phyloP scores from a whole-genome alignment of 1,140 invertebrate genomes.

The Eubasilissa regina region DNA sequence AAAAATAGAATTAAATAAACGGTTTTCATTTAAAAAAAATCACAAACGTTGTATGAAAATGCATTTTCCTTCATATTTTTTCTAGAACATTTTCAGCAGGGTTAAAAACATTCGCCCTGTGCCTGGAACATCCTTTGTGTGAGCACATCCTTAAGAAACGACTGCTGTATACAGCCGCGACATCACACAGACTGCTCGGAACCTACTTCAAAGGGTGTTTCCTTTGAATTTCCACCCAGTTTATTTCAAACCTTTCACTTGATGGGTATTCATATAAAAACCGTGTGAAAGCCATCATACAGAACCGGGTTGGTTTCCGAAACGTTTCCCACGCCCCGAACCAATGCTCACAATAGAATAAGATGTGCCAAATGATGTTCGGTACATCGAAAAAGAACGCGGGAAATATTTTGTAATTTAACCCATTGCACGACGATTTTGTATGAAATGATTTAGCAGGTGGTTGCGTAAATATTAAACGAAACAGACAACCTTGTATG shows the following conservation, averaged over 20 bases:
- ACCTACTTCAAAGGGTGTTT: conserved; percentile 30
- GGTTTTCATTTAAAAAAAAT: too few species aligned
- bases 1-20: too few species aligned
- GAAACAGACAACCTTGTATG: neutral
- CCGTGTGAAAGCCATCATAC: conserved; percentile 18
- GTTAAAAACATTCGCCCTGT: neutral
- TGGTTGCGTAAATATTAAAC: neutral
- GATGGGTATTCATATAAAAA: conserved; percentile 25
- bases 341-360: neutral
- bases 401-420: neutral
- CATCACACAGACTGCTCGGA: neutral
- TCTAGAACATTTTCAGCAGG: too few species aligned
- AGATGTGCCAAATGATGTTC: neutral
- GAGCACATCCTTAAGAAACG: neutral
- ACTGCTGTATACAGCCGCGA: neutral
- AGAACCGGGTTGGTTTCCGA: neutral
- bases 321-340: neutral
- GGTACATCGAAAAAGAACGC: neutral
- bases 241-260: conserved; percentile 14
- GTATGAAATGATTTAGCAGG: conserved; percentile 8
- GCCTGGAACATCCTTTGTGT: neutral
- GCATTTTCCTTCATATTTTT: too few species aligned
- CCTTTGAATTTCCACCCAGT: conserved; percentile 33
- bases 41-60: too few species aligned
- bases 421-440: neutral